Conservation (phyloP, 2,113 vertebrate genomes). For the Mobula hypostoma region DNA sequence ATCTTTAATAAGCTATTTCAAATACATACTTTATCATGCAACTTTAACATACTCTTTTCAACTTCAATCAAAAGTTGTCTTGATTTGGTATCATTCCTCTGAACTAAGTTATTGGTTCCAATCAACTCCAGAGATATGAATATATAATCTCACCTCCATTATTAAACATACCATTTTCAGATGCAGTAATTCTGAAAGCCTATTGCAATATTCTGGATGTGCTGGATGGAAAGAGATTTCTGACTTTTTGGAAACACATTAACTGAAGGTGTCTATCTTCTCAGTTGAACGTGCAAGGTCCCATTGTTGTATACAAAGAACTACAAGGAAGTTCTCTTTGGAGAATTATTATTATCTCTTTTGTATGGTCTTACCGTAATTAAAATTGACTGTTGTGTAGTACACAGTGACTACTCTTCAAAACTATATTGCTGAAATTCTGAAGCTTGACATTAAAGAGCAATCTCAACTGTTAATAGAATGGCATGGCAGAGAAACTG, state of each 20-base stretch:
- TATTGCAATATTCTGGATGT: no score
- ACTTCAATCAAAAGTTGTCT: no score
- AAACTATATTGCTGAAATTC: background rate
- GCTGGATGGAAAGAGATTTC: no score
- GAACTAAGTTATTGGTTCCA: background rate
- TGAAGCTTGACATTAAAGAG: background rate
- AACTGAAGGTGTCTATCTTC: no score
- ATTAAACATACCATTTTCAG: no score
- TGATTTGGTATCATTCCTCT: background rate
- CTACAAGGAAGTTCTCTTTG: background rate
- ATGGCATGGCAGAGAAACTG: no score
- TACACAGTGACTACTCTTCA: background rate
- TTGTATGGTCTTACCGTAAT: background rate
- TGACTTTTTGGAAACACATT: no score
- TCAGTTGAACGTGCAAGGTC: background rate
- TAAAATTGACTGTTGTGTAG: background rate
- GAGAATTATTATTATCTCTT: background rate
- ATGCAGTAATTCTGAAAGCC: no score
- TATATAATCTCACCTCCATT: no score
- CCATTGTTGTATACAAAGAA: background rate
- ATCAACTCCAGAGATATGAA: background rate
- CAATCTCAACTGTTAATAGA: no score
- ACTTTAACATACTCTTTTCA: background rate
- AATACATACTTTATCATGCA: background rate
- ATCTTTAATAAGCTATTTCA: background rate